phyloP scores from a whole-genome alignment of 2,888 invertebrate genomes.

The Lochmaea crataegi region DNA sequence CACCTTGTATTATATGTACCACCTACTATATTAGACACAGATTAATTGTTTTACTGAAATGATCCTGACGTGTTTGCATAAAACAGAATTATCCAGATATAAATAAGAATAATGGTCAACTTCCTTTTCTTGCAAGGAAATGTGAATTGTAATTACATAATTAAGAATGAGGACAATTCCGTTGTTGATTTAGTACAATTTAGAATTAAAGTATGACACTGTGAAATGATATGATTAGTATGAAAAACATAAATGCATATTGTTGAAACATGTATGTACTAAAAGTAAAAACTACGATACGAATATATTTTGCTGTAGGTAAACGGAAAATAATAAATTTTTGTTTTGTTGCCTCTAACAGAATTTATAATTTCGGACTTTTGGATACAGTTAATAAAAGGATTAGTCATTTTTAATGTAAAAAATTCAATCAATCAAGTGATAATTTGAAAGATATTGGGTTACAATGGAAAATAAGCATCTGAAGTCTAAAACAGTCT shows the following conservation, averaged over 20 bases:
- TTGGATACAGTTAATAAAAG: no score
- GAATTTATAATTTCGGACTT: no score
- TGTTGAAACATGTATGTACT: not conserved
- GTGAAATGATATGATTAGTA: not conserved
- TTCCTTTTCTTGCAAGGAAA: not conserved
- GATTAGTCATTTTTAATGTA: no score
- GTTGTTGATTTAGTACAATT: not conserved
- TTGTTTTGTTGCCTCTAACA: no score
- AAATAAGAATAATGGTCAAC: not conserved
- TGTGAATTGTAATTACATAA: not conserved
- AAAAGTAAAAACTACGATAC: not conserved
- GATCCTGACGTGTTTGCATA: not conserved
- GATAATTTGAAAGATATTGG: no score
- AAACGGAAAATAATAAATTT: no score
- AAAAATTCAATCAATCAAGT: no score
- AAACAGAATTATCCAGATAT: not conserved
- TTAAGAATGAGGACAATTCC: not conserved
- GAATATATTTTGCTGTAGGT: no score
- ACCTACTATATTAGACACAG: not conserved
- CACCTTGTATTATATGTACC: no score
- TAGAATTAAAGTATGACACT: constrained; percentile 1
- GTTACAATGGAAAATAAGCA: no score
- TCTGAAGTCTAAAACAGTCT: no score
- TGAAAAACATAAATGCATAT: not conserved
- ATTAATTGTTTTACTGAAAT: not conserved